Conservation (phyloP, 2,888 invertebrate species). For the Stenodema calcarata region DNA sequence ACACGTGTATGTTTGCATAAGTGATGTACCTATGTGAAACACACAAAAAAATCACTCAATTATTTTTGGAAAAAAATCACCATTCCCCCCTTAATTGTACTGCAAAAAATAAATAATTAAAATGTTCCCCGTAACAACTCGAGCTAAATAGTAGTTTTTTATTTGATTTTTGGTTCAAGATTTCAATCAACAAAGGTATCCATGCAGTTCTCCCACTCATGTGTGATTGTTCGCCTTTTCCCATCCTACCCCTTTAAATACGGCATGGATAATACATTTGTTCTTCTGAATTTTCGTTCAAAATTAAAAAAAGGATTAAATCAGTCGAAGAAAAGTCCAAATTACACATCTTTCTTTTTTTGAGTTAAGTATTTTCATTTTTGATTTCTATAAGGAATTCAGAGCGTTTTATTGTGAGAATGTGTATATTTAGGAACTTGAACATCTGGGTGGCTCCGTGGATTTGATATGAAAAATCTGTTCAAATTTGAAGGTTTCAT, state of each 20-base stretch:
- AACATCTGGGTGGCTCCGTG: conserved; percentile 51
- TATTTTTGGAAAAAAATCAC: not conserved
- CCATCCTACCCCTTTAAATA: conserved; percentile 53
- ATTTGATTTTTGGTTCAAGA: not conserved
- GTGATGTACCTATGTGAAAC: not conserved
- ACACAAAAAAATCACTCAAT: conserved; percentile 10
- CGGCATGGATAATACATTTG: conserved; percentile 54
- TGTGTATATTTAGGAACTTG: conserved; percentile 53
- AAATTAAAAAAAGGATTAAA: conserved; percentile 14
- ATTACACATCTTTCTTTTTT: conserved; percentile 32
- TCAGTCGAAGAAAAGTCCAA: conserved; percentile 30
- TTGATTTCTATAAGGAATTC: conserved; percentile 8
- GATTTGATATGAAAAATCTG: not conserved
- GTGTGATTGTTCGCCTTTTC: conserved; percentile 57
- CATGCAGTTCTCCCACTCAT: conserved; percentile 63
- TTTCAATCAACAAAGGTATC: conserved; percentile 56
- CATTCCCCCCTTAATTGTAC: not conserved
- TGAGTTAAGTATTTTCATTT: not conserved
- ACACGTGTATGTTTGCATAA: conserved; percentile 46
- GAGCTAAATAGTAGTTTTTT: not conserved
- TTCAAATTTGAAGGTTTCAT: no score
- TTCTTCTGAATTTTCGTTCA: conserved; percentile 32
- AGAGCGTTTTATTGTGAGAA: conserved; percentile 45
- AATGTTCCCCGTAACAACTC: not conserved
- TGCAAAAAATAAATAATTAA: not conserved